These are phyloP conservation scores for Aphelocoma californica DNA, from an alignment of 2,797 vertebrate species.

Conservation along the genomic window DNA sequence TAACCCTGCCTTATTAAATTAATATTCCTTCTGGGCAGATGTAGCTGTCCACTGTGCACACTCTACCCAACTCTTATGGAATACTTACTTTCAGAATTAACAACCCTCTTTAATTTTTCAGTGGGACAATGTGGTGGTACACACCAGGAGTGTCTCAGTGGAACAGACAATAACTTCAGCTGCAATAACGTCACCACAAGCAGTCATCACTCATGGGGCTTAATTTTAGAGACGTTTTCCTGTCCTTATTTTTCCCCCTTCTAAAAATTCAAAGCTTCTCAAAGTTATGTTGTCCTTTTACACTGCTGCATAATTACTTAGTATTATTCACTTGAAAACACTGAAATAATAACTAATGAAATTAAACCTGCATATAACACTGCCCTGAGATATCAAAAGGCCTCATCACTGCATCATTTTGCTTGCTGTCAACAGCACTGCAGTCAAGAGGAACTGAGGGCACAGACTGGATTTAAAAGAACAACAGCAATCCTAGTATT, in stretches of 20 bases:
- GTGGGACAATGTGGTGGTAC: background rate
- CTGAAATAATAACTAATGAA: background rate
- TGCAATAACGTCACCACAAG: background rate
- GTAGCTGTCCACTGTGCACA: background rate
- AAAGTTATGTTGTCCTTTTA: background rate
- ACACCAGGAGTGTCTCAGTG: background rate
- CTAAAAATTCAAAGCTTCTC: background rate
- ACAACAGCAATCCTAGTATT: background rate
- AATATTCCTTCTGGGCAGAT: background rate
- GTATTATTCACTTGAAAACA: background rate
- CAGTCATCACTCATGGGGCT: background rate
- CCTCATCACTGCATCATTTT: background rate
- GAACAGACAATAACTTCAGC: background rate
- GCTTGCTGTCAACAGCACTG: background rate
- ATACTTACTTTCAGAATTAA: background rate
- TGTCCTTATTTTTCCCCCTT: background rate
- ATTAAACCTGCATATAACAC: background rate
- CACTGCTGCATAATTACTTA: background rate
- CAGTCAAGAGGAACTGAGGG: background rate
- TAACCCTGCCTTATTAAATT: background rate
- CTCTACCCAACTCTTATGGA: background rate
- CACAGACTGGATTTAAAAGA: background rate
- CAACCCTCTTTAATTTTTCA: background rate
- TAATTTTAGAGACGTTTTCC: background rate
- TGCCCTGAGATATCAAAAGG: background rate